phyloP scores from a whole-genome alignment of 1,140 invertebrate genomes.

The Andrena cerasifolii region DNA sequence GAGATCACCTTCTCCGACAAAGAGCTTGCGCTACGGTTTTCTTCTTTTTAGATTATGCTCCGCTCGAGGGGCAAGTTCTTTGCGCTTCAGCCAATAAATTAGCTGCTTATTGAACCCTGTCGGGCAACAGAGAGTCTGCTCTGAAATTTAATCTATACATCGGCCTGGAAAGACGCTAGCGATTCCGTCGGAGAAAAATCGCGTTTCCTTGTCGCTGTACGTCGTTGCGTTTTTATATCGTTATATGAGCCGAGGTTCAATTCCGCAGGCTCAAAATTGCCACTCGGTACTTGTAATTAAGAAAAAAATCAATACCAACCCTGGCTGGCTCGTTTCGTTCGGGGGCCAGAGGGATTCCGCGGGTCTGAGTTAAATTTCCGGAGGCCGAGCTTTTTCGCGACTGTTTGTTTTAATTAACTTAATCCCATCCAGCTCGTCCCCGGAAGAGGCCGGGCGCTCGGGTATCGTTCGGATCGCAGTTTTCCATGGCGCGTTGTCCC shows the following conservation, averaged over 20 bases:
- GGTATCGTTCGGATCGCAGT: background rate
- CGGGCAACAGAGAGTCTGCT: background rate
- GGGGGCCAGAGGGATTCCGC: constrained; percentile 6
- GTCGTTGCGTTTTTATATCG: too few species aligned
- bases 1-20: background rate
- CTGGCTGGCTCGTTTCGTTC: constrained; percentile 37
- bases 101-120: constrained; percentile 10
- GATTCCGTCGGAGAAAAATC: background rate
- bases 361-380: constrained; percentile 23
- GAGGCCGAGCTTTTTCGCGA: background rate
- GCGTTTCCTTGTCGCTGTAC: background rate
- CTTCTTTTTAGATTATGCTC: too few species aligned
- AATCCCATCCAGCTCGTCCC: constrained; percentile 1
- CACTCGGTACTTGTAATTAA: constrained; percentile 38
- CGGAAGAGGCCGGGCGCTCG: too few species aligned
- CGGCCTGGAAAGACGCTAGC: too few species aligned
- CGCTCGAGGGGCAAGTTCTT: background rate
- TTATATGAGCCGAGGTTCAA: too few species aligned
- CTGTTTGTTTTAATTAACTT: constrained; percentile 46
- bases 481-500: background rate
- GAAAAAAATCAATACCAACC: constrained; percentile 51
- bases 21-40: background rate
- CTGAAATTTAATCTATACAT: background rate
- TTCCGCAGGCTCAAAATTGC: constrained; percentile 17
- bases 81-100: background rate